Evolutionary conservation across 2,797 vertebrate genomes (phyloP).

Genomic region (Danio jaintianensis): DNA sequence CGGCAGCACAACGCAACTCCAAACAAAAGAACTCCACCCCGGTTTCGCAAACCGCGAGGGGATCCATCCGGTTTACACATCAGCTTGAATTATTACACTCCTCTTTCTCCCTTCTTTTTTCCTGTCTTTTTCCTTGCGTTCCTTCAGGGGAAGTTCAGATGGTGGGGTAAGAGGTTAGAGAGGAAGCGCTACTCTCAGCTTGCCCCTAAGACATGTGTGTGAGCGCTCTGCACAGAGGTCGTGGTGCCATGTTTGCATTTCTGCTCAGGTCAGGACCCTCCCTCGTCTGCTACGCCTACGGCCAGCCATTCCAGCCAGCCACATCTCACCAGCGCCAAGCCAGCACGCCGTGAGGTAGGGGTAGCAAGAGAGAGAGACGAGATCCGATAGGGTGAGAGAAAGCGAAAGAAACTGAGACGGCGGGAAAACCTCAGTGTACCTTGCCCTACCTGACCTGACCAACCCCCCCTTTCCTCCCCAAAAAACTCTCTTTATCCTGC

Average conservation of each 20-base stretch:
- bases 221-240: conserved; percentile 71
- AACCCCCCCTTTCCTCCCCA: conserved; percentile 41
- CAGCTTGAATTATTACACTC: conserved; percentile 70
- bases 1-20: conserved; percentile 54
- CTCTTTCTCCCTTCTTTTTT: conserved; percentile 65
- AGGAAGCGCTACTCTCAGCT: conserved; percentile 71
- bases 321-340: conserved; percentile 60
- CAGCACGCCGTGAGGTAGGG: conserved; percentile 60
- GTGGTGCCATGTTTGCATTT: conserved; percentile 79
- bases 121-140: conserved; percentile 65
- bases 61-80: conserved; percentile 67
- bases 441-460: conserved; percentile 63
- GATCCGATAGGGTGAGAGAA: conserved; percentile 37
- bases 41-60: conserved; percentile 62
- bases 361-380: conserved; percentile 59
- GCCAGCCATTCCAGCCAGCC: conserved; percentile 71
- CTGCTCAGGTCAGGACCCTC: conserved; percentile 77
- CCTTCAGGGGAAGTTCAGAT: conserved; percentile 77
- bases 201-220: conserved; percentile 82
- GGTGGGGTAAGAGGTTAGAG: conserved; percentile 73
- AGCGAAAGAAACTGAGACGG: conserved; percentile 28
- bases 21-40: conserved; percentile 65
- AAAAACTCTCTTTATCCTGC: conserved; percentile 57
- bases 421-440: conserved; percentile 58
- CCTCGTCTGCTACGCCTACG: conserved; percentile 72